Percentiles rank a stretch among this genome's conserved stretches.
Conservation (phyloP, 1,140 invertebrate species). For the Trypoxylus dichotomus region DNA sequence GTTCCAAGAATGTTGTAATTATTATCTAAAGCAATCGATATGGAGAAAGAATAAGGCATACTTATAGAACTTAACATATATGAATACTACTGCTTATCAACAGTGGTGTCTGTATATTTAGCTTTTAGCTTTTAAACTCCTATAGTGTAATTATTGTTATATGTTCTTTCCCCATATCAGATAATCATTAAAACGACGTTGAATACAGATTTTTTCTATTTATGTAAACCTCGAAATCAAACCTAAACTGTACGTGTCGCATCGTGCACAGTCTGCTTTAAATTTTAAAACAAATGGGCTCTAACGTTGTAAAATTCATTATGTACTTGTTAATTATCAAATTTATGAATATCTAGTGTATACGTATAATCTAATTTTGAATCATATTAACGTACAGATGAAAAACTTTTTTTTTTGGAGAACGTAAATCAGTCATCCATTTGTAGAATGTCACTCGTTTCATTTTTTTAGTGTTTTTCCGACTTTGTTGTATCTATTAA, state of each 20-base stretch:
- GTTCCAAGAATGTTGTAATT: too few species aligned
- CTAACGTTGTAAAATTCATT: not conserved
- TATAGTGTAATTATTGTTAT: too few species aligned
- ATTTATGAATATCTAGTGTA: not conserved
- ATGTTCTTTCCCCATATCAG: too few species aligned
- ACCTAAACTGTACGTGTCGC: not conserved
- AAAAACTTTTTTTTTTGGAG: not conserved
- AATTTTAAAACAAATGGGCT: not conserved
- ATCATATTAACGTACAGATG: not conserved
- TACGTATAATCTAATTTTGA: not conserved
- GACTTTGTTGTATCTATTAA: not conserved
- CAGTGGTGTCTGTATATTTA: too few species aligned
- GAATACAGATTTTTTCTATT: constrained; percentile 23
- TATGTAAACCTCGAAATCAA: constrained; percentile 9
- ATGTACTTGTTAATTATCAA: not conserved
- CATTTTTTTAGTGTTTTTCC: not conserved
- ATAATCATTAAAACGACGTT: too few species aligned
- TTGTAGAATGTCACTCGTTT: not conserved
- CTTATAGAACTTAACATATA: too few species aligned
- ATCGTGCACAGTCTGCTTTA: not conserved
- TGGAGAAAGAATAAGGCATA: too few species aligned
- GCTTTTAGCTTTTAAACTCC: too few species aligned
- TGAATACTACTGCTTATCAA: too few species aligned
- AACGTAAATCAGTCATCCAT: too few species aligned
- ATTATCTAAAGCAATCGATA: too few species aligned